Evolutionary conservation across 2,113 vertebrate genomes (phyloP), one percentile per base, ranked within the genome.

Genomic region (Trachemys scripta): DNA sequence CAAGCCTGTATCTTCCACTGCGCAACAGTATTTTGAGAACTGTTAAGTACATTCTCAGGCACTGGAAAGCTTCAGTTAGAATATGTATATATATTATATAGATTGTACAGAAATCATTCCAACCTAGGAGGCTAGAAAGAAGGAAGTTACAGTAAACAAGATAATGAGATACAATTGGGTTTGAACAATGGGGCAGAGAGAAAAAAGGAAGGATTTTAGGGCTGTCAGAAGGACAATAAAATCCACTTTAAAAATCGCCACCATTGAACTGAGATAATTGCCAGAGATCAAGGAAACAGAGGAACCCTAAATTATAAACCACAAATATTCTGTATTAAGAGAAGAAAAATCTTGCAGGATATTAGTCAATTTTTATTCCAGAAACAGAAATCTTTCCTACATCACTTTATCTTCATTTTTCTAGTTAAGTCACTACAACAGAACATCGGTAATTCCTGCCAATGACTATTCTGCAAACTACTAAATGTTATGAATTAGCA

Each of bases 21-120:
- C 14, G 16, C 10, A 78, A 27, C 62, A 88, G 0, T 7, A 22
- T 22, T 83, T 11, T 27, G 24, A 14, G 11, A 75, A 4, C 1
- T 0, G 62, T 27, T 88, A 65, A 1, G 1, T 0, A 0, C 51
- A 5, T 50, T 82, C 19, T 53, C 17, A 27, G 11, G 4, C 10
- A 13, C 4, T 22, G 27, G 80, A 87, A 75, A 50, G 20, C 1
- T 90, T 47, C 62, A 87, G 27, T 14, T 42, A 22, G 19, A 38
- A 11, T 42, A 8, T 84, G 12, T 84, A 11, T 53, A 31, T 78
- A 24, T 2, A 7, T 35, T 57, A 53, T 53, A 7, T 53, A 53
- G 17, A 53, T 29, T 2, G 6, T 1, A 1, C 19, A 27, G 25
- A 78, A 87, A 16, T 35, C 2, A 4, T 59, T 76, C 25, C 42